Evolutionary conservation across 1,140 invertebrate genomes (phyloP).

Genomic region (Berghia stephanieae): DNA sequence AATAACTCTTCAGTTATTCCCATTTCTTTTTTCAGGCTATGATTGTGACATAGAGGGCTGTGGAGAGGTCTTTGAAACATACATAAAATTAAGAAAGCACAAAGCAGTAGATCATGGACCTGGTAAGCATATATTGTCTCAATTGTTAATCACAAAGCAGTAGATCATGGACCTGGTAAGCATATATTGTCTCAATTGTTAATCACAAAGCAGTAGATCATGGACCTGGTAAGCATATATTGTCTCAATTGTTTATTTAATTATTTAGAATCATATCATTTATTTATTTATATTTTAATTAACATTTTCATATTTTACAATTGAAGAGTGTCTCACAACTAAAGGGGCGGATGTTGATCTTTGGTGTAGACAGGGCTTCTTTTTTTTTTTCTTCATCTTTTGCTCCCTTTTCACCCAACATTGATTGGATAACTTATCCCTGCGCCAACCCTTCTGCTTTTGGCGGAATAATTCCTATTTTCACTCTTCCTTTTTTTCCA

Average conservation of each 20-base stretch:
- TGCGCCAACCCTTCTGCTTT: no score
- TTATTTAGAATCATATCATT: not conserved
- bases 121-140: slow-evolving; percentile 11
- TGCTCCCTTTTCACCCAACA: no score
- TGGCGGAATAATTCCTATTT: no score
- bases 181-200: not conserved
- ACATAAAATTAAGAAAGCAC: slow-evolving; percentile 13
- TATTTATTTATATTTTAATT: not conserved
- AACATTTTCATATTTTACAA: no score
- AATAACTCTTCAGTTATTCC: no score
- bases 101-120: not conserved
- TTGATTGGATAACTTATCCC: no score
- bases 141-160: not conserved
- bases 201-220: slow-evolving; percentile 4
- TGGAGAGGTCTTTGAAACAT: not conserved
- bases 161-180: slow-evolving; percentile 6
- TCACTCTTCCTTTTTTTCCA: no score
- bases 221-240: slow-evolving; percentile 1
- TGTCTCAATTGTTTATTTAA: not conserved
- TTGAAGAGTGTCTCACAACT: no score
- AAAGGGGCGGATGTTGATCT: no score
- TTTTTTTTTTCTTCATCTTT: no score
- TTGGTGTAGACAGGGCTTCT: no score
- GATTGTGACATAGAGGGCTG: slow-evolving; percentile 3
- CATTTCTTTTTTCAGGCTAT: slow-evolving; percentile 4